These are phyloP conservation scores for Anarsia innoxiella DNA, from an alignment of 2,888 invertebrate genomes.

Conservation along the genomic window DNA sequence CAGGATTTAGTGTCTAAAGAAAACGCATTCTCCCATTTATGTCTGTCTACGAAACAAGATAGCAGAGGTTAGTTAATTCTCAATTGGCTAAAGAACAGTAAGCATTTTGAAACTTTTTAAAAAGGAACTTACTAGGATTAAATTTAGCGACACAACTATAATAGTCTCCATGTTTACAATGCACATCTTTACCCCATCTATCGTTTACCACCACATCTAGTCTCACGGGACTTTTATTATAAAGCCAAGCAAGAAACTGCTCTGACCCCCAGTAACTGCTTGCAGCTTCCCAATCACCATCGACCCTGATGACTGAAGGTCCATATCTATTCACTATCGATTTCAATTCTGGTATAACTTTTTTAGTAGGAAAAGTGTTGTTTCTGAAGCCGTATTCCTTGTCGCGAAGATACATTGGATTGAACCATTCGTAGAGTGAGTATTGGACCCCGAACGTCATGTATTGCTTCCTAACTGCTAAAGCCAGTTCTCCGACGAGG, in stretches of 20 bases:
- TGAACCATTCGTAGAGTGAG: constrained; percentile 91
- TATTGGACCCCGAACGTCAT: constrained; percentile 88
- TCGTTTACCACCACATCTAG: constrained; percentile 94
- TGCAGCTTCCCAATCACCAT: constrained; percentile 94
- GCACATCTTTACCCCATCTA: constrained; percentile 88
- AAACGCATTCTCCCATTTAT: constrained; percentile 98
- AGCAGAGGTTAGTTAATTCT: background rate
- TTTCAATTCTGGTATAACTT: constrained; percentile 85
- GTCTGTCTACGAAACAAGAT: constrained; percentile 32
- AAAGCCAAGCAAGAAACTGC: constrained; percentile 93
- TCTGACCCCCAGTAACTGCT: constrained; percentile 89
- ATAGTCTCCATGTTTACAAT: constrained; percentile 92
- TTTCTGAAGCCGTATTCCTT: constrained; percentile 78
- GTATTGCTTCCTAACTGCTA: constrained; percentile 77
- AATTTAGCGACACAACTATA: constrained; percentile 87
- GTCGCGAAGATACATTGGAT: constrained; percentile 85
- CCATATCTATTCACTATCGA: constrained; percentile 82
- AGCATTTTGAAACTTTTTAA: background rate
- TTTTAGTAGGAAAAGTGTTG: constrained; percentile 79
- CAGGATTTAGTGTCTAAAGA: constrained; percentile 91
- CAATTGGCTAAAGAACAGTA: background rate
- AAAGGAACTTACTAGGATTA: constrained; percentile 44
- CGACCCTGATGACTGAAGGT: constrained; percentile 92
- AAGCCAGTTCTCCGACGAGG: constrained; percentile 84
- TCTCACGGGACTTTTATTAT: constrained; percentile 92